Conservation (phyloP, 2,113 vertebrate genomes). For the Acanthochromis polyacanthus region DNA sequence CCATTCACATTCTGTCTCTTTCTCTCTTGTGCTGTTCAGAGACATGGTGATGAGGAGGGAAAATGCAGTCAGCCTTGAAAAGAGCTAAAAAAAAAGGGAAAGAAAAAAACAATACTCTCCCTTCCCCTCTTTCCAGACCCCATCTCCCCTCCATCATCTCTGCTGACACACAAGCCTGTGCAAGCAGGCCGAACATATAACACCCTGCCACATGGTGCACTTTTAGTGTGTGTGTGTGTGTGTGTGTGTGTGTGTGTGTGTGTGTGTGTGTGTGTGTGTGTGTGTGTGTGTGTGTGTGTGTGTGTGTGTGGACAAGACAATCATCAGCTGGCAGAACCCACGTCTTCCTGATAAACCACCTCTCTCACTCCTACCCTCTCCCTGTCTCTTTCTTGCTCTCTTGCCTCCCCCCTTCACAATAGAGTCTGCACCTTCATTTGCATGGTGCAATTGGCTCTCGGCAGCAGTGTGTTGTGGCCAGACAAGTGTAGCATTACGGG, state of each 20-base stretch:
- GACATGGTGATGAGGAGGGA: slow-evolving; percentile 9
- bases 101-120: slow-evolving; percentile 5
- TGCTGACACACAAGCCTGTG: slow-evolving; percentile 39
- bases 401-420: slow-evolving; percentile 81
- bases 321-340: slow-evolving; percentile 66
- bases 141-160: slow-evolving; percentile 28
- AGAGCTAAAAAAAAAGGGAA: slow-evolving; percentile 43
- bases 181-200: slow-evolving; percentile 34
- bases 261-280: slow-evolving; percentile 2
- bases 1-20: slow-evolving; percentile 10
- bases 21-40: slow-evolving; percentile 52
- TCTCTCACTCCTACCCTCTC: slow-evolving; percentile 37
- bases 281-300: slow-evolving; percentile 2
- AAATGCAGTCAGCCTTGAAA: slow-evolving; percentile 46
- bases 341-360: slow-evolving; percentile 85
- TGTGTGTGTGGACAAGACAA: slow-evolving; percentile 70
- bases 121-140: slow-evolving; percentile 15
- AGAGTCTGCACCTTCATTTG: slow-evolving; percentile 92
- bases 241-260: slow-evolving; percentile 1
- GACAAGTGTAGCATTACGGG: slow-evolving; percentile 96
- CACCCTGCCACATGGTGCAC: slow-evolving; percentile 31
- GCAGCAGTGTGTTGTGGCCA: slow-evolving; percentile 93
- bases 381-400: slow-evolving; percentile 38
- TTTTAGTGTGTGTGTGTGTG: slow-evolving; percentile 18
- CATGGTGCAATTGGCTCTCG: slow-evolving; percentile 95